phyloP scores from a whole-genome alignment of 37 sponge, comb jelly and placozoan species.

The Agelas oroides region DNA sequence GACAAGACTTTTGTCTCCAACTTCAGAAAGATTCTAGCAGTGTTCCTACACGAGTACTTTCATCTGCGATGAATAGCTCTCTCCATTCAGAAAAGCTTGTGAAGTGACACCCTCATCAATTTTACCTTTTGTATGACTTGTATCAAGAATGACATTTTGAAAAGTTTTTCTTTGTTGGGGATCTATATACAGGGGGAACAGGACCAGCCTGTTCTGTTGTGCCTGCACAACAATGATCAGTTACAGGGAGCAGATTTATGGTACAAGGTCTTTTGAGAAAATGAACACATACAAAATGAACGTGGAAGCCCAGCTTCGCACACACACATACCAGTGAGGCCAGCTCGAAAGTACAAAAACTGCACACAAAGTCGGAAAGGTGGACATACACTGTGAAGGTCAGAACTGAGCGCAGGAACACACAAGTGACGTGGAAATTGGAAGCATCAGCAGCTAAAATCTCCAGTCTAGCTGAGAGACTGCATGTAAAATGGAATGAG shows the following conservation, averaged over 20 bases:
- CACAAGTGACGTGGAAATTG: neutral
- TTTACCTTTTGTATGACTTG: no score
- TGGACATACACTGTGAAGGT: neutral
- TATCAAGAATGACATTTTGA: neutral
- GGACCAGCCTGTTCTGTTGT: neutral
- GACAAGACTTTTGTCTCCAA: constrained; percentile 77
- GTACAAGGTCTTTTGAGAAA: neutral
- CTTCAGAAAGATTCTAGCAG: constrained; percentile 79
- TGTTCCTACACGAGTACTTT: constrained; percentile 90
- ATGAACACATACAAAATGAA: neutral
- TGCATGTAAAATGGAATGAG: constrained; percentile 13
- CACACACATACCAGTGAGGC: constrained; percentile 55
- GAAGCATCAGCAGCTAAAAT: neutral
- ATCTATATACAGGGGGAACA: no score
- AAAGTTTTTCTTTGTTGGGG: constrained; percentile 10
- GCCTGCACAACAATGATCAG: constrained; percentile 6
- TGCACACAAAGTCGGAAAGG: neutral
- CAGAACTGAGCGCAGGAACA: neutral
- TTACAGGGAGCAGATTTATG: neutral
- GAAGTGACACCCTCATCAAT: no score
- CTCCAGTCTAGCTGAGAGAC: no score
- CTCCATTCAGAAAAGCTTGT: neutral
- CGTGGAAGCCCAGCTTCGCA: constrained; percentile 4
- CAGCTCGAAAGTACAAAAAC: constrained; percentile 36
- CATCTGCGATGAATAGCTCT: constrained; percentile 33